Evolutionary conservation across 2,797 vertebrate species (phyloP).

Genomic region (Enteromius radiatus): DNA sequence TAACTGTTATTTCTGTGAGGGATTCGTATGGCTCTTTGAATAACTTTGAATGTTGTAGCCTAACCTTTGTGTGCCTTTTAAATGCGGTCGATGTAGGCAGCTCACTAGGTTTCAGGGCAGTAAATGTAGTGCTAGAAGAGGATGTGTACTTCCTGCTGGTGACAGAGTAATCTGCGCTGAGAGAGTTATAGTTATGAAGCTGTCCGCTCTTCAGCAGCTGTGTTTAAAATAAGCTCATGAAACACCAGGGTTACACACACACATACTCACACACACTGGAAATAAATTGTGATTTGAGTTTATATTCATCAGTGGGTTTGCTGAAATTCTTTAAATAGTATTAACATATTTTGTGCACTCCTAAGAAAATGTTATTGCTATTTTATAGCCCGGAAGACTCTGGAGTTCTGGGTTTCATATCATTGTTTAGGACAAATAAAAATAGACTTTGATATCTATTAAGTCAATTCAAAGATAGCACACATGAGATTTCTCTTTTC

Average conservation of each 20-base stretch:
- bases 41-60: neutral
- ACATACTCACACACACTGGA: neutral
- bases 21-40: too few relatives aligned
- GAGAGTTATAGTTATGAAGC: slow-evolving; percentile 65
- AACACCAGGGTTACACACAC: slow-evolving; percentile 43
- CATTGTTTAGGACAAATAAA: neutral
- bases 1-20: neutral
- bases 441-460: neutral
- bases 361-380: neutral
- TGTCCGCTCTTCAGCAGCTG: slow-evolving; percentile 57
- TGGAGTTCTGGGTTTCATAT: too few relatives aligned
- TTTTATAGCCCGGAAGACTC: neutral
- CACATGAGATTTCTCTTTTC: neutral
- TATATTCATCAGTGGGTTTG: neutral
- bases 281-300: neutral
- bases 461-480: neutral
- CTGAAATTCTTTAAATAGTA: neutral
- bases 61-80: neutral
- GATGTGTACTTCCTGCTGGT: slow-evolving; percentile 57
- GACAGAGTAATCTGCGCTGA: slow-evolving; percentile 62
- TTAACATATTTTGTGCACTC: neutral
- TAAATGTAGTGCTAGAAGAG: slow-evolving; percentile 45
- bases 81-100: neutral
- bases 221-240: slow-evolving; percentile 60
- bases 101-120: neutral